Base-by-base conservation (phyloP, 2,113 vertebrate species). In the Mus spicilegus region DNA sequence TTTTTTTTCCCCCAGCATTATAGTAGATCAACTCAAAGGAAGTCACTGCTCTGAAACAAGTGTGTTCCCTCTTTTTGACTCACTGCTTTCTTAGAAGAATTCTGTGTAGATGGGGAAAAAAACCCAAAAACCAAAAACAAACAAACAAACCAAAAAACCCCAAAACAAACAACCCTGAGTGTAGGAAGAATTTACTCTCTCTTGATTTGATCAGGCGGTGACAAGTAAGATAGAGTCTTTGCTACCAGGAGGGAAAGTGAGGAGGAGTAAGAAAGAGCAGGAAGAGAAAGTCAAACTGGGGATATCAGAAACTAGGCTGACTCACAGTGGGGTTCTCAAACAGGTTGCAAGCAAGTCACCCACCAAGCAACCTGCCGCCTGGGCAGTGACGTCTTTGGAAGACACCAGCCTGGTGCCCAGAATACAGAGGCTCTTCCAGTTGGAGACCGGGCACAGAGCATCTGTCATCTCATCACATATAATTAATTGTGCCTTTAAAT, bases 401-500 rank as follows among this genome's bases (percentile, higher is more conserved):
- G 85, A 92, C 87, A 85, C 20, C 69, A 96, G 85, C 49, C 7
- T 63, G 42, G 0, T 78, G 90, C 93, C 84, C 72, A 9, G 92
- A 92, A 92, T n/a, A 75, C 9, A 95, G 93, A 75, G 30, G n/a
- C 76, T 95, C 94, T 87, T 95, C 77, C 84, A 42, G 93, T 26
- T 93, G 96, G 94, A 92, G 80, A 69, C 87, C 85, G 78, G 96
- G 82, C 6, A 1, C 36, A 51, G 58, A 95, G 94, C 96, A 96
- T 93, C 96, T 97, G 96, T 96, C 81, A 67, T 87, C 65, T 51
- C 91, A 89, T 97, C 89, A 95, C 87, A 89, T 96, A 46, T 80
- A 94, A 97, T 97, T 97, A 97, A 96, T 97, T 95, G 87, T 96
- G 89, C 65, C 56, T 97, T 97, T 97, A 96, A 94, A 87, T 96